Percentiles rank a stretch among this genome's conserved stretches.
Conservation (phyloP, 2,113 vertebrate species). For the Serinus canaria region DNA sequence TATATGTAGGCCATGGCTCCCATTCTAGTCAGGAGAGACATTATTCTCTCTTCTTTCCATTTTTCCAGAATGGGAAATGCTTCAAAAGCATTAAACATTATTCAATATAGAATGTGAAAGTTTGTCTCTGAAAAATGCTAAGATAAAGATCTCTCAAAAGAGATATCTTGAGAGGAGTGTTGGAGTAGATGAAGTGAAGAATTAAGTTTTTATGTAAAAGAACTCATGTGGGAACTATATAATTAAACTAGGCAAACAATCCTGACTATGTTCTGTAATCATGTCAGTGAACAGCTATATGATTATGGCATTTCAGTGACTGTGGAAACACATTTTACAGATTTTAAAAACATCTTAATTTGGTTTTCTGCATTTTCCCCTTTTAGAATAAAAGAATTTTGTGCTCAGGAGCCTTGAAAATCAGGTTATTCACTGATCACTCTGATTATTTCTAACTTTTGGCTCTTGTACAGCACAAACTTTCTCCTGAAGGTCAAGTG, state of each 20-base stretch:
- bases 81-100: not conserved
- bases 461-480: not conserved
- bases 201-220: constrained; percentile 51
- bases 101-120: not conserved
- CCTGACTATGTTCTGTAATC: constrained; percentile 13
- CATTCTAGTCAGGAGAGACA: not conserved
- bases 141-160: constrained; percentile 12
- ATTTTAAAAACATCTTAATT: not conserved
- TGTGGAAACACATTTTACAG: not conserved
- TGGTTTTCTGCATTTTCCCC: not conserved
- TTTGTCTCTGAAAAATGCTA: not conserved
- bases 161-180: not conserved
- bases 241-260: constrained; percentile 28
- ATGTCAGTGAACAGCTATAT: not conserved
- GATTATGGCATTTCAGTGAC: not conserved
- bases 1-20: not conserved
- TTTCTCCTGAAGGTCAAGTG: not conserved
- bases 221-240: not conserved
- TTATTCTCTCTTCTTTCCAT: not conserved
- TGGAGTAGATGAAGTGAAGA: constrained; percentile 32
- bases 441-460: not conserved
- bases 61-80: not conserved
- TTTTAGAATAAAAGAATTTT: not conserved
- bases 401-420: not conserved
- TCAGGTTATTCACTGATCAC: not conserved